These are phyloP conservation scores for Diorhabda carinulata DNA, from an alignment of 1,140 invertebrate genomes.

Conservation along the genomic window DNA sequence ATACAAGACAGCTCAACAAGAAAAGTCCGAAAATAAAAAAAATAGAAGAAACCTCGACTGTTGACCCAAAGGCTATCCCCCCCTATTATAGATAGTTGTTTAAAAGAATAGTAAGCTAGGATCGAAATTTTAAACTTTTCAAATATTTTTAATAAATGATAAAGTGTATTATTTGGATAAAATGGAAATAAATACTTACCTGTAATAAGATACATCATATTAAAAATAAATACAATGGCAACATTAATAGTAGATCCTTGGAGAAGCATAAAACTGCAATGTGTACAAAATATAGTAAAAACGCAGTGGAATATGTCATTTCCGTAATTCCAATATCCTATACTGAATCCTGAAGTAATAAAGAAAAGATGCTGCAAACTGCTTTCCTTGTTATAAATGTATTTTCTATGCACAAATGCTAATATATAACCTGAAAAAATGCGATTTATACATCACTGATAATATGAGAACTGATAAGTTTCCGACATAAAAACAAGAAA, in stretches of 20 bases:
- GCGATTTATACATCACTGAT: no score
- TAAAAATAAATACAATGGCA: constrained; percentile 70
- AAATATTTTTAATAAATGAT: no score
- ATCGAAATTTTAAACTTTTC: no score
- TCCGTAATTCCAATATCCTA: constrained; percentile 83
- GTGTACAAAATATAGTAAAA: constrained; percentile 65
- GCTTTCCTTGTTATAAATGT: constrained; percentile 54
- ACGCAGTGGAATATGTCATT: constrained; percentile 67
- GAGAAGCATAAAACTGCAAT: constrained; percentile 56
- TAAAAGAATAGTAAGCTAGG: no score
- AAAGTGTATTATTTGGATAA: no score
- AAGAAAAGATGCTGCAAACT: constrained; percentile 71
- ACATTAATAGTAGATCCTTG: constrained; percentile 61
- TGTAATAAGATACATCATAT: constrained; percentile 71
- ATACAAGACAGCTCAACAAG: no score
- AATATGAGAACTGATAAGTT: no score
- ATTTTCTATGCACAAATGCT: constrained; percentile 63
- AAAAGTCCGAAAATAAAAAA: no score
- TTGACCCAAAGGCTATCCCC: no score
- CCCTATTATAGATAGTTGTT: no score
- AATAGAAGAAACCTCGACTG: no score
- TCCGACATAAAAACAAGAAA: no score
- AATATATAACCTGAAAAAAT: constrained; percentile 70
- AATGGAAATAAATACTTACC: constrained; percentile 43
- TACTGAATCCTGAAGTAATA: constrained; percentile 59